These are phyloP conservation scores for Ditylenchus weischeri DNA, from an alignment of 2,888 invertebrate genomes.

Conservation along the genomic window DNA sequence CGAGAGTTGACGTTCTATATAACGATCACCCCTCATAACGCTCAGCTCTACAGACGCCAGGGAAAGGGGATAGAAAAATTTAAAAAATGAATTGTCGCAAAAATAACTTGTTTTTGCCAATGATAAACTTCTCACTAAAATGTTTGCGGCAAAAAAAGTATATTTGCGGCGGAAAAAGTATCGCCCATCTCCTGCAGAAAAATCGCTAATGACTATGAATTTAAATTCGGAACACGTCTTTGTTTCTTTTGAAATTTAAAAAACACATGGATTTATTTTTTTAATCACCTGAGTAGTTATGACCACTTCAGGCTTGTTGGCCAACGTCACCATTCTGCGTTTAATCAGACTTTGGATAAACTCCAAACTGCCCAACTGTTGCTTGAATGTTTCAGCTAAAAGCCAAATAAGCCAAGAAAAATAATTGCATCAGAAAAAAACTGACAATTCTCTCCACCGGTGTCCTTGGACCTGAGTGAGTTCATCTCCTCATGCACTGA, in stretches of 20 bases:
- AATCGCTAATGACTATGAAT: too few species aligned
- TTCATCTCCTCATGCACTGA: slow-evolving; percentile 77
- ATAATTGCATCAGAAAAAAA: neutral
- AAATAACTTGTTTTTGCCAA: too few species aligned
- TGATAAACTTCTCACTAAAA: too few species aligned
- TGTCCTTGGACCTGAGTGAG: slow-evolving; percentile 73
- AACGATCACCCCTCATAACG: too few species aligned
- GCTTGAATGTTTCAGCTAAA: slow-evolving; percentile 68
- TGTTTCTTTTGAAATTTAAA: neutral
- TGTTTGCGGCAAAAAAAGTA: too few species aligned
- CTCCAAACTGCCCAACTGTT: slow-evolving; percentile 78
- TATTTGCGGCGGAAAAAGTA: too few species aligned
- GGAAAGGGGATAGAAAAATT: too few species aligned
- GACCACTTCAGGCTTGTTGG: slow-evolving; percentile 26
- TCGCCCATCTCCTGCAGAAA: too few species aligned
- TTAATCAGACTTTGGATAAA: slow-evolving; percentile 66
- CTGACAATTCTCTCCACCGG: slow-evolving; percentile 74
- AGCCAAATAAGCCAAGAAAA: neutral
- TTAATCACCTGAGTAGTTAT: slow-evolving; percentile 5
- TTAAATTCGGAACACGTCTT: too few species aligned
- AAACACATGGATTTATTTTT: neutral
- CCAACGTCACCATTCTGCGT: slow-evolving; percentile 63
- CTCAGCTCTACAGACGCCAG: too few species aligned
- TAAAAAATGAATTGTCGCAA: too few species aligned
- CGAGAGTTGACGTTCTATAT: too few species aligned